Evolutionary conservation across 2,888 invertebrate species (phyloP), one percentile per base, ranked within the genome.

Genomic region (Limnephilus lunatus): DNA sequence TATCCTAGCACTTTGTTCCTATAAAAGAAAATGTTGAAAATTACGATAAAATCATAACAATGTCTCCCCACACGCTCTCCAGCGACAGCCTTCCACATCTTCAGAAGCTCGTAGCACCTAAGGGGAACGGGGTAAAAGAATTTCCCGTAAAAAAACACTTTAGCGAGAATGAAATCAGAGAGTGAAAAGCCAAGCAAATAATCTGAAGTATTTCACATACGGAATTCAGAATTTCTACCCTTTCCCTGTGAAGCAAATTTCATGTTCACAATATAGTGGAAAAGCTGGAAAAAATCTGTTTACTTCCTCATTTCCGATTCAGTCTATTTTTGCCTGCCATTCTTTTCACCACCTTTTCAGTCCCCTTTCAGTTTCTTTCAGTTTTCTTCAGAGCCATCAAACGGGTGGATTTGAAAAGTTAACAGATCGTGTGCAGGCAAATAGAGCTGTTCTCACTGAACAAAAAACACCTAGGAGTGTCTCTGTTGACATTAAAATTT

Each of bases 141-240:
- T 82, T 90, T 90, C 80, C 90, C 81, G 31, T 90, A 82, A 81
- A 90, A 85, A 85, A 90, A 80, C 90, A 90, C 90, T 81, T 90
- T 44, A 81, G 81, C 39, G 81, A 11, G 44, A 82, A 90, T 90
- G 81, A 90, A 90, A 82, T 90, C 90, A 82, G 90, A 90, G 81
- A 32, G 35, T 90, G 90, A 44, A 85, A 90, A 90, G 90, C 90
- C 81, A 90, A 35, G 90, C 90, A 90, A 90, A 90, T 90, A 90
- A 90, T 90, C 32, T 81, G 39, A 90, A 90, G 90, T 90, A 81
- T 44, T 85, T 85, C 81, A 90, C 90, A 81, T 35, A 35, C 44
- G 81, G 90, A 90, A 90, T 90, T 90, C 35, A 81, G n/a, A 90
- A 44, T 82, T 35, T 31, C 35, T 35, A 81, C 81, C 31, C 30